phyloP scores from a whole-genome alignment of 2,797 vertebrate genomes.

The Karalla daura region DNA sequence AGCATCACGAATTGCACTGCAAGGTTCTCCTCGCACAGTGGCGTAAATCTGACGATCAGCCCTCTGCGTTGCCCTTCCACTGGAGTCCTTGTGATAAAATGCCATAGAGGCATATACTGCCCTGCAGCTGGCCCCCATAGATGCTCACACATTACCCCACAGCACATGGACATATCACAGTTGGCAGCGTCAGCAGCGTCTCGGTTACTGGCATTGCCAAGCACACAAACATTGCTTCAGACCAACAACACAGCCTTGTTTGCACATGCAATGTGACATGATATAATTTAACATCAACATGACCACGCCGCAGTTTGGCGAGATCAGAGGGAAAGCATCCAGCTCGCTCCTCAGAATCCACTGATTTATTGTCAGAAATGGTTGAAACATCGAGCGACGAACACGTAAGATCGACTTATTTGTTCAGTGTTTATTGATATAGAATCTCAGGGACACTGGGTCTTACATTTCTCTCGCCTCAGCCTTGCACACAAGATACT shows the following conservation, averaged over 20 bases:
- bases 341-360: no score
- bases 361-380: not conserved
- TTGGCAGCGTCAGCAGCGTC: not conserved
- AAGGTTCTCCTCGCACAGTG: no score
- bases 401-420: not conserved
- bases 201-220: not conserved
- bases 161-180: not conserved
- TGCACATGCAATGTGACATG: not conserved
- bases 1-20: no score
- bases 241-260: constrained; percentile 5
- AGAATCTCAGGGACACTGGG: not conserved
- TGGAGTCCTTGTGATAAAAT: no score
- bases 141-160: not conserved
- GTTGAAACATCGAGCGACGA: not conserved
- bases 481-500: not conserved
- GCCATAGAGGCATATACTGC: no score
- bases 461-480: not conserved
- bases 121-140: not conserved
- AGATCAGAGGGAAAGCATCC: no score
- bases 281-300: no score
- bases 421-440: not conserved
- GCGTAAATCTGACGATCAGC: no score
- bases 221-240: not conserved
- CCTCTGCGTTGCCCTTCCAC: no score
- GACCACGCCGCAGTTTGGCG: no score